phyloP scores from a whole-genome alignment of 2,797 vertebrate genomes.

The Petrocephalus schoutedeni region DNA sequence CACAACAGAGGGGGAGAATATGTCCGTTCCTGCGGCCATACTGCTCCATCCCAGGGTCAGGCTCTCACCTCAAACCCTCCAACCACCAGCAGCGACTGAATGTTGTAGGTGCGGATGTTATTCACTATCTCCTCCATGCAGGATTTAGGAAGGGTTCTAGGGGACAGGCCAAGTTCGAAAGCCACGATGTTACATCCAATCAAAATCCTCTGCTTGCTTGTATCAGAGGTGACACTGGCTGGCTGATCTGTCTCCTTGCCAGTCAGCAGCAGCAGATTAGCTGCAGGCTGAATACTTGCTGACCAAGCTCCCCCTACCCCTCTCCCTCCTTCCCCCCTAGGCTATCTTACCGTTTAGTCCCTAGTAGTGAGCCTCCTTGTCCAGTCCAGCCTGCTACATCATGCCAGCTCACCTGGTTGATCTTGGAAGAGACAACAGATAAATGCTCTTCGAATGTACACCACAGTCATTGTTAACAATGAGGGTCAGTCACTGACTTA shows the following conservation, averaged over 20 bases:
- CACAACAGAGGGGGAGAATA: not conserved
- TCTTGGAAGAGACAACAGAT: conserved; percentile 49
- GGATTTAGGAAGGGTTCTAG: conserved; percentile 78
- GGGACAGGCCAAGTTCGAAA: not conserved
- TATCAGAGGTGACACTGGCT: not conserved
- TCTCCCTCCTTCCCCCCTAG: not conserved
- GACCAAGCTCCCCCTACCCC: not conserved
- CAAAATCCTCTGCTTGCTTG: not conserved
- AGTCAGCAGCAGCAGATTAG: not conserved
- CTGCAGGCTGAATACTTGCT: not conserved
- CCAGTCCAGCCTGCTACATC: conserved; percentile 89
- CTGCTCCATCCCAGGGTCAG: not conserved
- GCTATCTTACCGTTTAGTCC: conserved; percentile 80
- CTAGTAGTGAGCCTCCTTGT: conserved; percentile 85
- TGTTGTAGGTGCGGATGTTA: conserved; percentile 68
- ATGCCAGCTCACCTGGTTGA: conserved; percentile 79
- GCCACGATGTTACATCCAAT: not conserved
- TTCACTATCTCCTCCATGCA: conserved; percentile 78
- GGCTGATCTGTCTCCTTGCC: not conserved
- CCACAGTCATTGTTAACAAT: not conserved
- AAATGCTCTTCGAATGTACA: not conserved
- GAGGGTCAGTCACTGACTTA: not conserved
- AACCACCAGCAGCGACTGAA: conserved; percentile 81
- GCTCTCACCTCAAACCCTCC: conserved; percentile 86
- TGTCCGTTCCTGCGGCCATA: not conserved